Conservation (phyloP, 2,113 vertebrate species). For the Probosciger aterrimus region DNA sequence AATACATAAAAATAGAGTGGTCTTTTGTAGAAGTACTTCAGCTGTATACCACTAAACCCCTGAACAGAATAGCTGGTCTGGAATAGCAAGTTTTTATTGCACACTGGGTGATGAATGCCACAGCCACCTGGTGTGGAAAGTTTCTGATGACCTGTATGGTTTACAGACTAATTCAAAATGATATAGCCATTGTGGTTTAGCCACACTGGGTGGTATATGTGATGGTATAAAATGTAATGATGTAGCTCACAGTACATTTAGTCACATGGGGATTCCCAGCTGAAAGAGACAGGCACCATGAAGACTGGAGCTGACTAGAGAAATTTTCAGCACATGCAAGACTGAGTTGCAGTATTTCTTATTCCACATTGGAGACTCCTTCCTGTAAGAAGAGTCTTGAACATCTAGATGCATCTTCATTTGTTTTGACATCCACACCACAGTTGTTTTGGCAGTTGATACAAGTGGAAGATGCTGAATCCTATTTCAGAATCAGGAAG, state of each 20-base stretch:
- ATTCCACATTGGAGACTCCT: background rate
- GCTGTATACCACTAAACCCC: background rate
- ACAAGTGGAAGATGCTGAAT: background rate
- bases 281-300: background rate
- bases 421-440: background rate
- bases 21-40: background rate
- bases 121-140: too few relatives aligned
- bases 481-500: background rate
- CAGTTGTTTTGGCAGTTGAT: background rate
- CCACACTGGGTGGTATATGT: accelerated
- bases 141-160: too few relatives aligned
- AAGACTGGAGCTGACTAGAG: background rate
- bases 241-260: background rate
- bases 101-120: background rate
- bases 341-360: background rate
- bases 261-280: background rate
- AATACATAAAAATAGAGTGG: background rate
- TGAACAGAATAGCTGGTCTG: background rate
- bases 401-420: background rate
- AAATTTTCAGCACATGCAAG: background rate
- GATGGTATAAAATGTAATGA: background rate
- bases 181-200: too few relatives aligned
- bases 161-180: background rate
- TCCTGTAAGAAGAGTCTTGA: background rate
- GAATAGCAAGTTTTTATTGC: background rate